phyloP scores from a whole-genome alignment of 2,797 vertebrate species.

The Melopsittacus undulatus region DNA sequence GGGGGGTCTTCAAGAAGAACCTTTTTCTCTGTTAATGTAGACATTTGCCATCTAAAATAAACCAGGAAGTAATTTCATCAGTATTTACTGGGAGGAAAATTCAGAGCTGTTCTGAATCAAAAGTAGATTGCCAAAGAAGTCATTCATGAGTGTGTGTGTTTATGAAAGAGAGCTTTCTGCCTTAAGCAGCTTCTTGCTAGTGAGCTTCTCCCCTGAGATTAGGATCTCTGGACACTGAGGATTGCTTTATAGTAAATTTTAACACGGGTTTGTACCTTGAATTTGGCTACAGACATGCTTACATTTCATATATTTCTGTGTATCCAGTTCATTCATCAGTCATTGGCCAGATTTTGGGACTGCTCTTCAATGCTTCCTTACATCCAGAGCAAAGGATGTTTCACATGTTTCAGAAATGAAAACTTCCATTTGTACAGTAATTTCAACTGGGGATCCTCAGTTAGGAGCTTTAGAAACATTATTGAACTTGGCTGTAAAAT shows the following conservation, averaged over 20 bases:
- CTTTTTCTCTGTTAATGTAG: neutral
- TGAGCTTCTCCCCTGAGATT: neutral
- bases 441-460: neutral
- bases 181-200: neutral
- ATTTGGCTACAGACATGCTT: neutral
- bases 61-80: neutral
- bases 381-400: neutral
- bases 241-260: neutral
- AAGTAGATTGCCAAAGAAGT: neutral
- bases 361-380: neutral
- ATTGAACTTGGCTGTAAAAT: neutral
- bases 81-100: slow-evolving; percentile 11
- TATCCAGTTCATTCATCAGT: neutral
- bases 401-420: neutral
- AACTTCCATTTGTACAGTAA: neutral
- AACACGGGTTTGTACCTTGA: neutral
- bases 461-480: neutral
- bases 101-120: slow-evolving; percentile 23
- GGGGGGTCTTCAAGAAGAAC: neutral
- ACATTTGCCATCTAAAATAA: slow-evolving; percentile 7
- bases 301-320: neutral
- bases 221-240: neutral
- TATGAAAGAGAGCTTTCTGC: slow-evolving; percentile 43
- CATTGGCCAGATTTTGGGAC: neutral
- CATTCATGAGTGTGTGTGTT: neutral